Base-by-base conservation (phyloP, 2,888 invertebrate species). In the Noctua fimbriata region DNA sequence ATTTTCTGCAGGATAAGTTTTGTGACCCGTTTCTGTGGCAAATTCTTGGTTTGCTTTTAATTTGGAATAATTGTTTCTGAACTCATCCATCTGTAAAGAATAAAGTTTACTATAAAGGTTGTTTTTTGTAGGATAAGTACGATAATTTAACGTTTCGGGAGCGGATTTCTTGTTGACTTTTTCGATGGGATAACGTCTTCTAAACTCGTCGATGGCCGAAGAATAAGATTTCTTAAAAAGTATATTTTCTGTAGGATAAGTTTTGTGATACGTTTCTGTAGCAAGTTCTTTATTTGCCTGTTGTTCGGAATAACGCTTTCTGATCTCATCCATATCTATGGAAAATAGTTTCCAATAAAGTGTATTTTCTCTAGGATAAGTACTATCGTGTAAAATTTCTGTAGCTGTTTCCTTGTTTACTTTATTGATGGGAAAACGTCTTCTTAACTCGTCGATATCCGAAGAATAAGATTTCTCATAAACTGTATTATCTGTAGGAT, bases 191-290 rank as follows among this genome's bases (percentile, higher is more conserved):
- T 4, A 60, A 7, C 60, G 36, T 65, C 9, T 69, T 66, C 28
- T 32, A 18, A 81, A 52, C 24, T 81, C 75, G 16, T 81, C 63
- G 21, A 66, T 58, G 63, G 47, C n/a, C n/a, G 49, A 52, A 32
- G 49, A 81, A 69, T 49, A 49, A 69, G 16, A 55, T n/a, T 63
- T 47, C 6, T 16, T 32, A 52, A 44, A 47, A 55, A 49, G 5
- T 32, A 12, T 14, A 44, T 44, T 44, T 44, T 44, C 12, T 44
- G 28, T 60, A 16, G 55, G 12, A 49, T 70, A 24, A 24, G 16
- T 47, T 47, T 16, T 16, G 2, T 14, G 16, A 47, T 16, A 0
- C 14, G 16, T 14, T 63, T 63, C 32, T 63, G 32, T 63, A 63
- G 63, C 18, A 3, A 58, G 9, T 10, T 36, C 21, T 2, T 36